Base-by-base conservation (phyloP, 2,888 invertebrate species). In the Stenotaenia linearis region DNA sequence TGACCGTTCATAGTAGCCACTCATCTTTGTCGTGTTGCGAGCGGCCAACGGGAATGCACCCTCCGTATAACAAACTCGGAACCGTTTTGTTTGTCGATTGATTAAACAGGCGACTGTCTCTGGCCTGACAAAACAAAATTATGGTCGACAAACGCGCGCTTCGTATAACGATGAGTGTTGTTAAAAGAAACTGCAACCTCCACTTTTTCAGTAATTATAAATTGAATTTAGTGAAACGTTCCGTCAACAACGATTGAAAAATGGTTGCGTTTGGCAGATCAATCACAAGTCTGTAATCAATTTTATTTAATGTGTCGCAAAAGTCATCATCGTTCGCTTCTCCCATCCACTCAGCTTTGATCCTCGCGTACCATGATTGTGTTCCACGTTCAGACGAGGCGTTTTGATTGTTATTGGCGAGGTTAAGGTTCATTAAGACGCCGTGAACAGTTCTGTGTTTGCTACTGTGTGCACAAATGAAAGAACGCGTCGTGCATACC, bases 351-450 rank as follows among this genome's bases (percentile, higher is more conserved):
- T 40, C 40, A 40, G 40, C 40, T 40, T 12, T 40, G 40, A 40
- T 40, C 40, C n/a, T 12, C 40, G 40, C 40, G 40, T 40, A 12
- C 40, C 40, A 15, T 40, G 40, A 40, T 40, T 40, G 40, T 40
- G 40, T 40, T 40, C 40, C 40, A 40, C 40, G 40, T 40, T 15
- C n/a, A 40, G 40, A 40, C 40, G 40, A 23, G 56, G 56, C 21
- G 30, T 75, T 75, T 75, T 75, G 75, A 75, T 75, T 75, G 75
- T 75, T 75, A 75, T 75, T 75, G 75, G 75, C 28, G 75, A 75
- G 75, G 75, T 75, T 75, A 75, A 75, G 75, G 75, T 75, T 75
- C 75, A 75, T 75, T 75, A 75, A 75, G 75, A 75, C 75, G 75
- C 75, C 75, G 75, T 75, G 32, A 75, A 32, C 30, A 75, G 28